Percentiles rank a stretch among this genome's conserved stretches.
These are phyloP conservation scores for Drosophila fungiperda DNA, from an alignment of 2,888 invertebrate species.

Conservation along the genomic window DNA sequence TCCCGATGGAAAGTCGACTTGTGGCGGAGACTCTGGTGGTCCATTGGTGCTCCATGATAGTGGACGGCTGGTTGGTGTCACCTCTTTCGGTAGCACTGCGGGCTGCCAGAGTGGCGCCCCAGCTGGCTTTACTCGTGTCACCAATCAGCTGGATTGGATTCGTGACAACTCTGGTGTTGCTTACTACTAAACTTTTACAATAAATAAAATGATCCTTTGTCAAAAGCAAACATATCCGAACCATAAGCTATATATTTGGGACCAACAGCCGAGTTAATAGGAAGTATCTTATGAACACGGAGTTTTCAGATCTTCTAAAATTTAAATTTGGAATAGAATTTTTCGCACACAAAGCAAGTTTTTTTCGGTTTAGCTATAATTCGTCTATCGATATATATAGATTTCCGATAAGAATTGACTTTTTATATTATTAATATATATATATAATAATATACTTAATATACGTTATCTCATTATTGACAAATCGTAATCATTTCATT, in stretches of 20 bases:
- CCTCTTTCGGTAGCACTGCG: conserved; percentile 50
- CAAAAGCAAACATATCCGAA: not conserved
- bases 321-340: not conserved
- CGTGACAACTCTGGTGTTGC: conserved; percentile 56
- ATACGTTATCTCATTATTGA: too few relatives aligned
- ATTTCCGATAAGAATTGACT: not conserved
- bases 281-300: not conserved
- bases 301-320: not conserved
- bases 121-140: conserved; percentile 59
- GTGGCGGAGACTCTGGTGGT: conserved; percentile 68
- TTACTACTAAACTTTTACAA: conserved; percentile 37
- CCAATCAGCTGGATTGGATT: conserved; percentile 67
- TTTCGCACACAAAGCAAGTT: not conserved
- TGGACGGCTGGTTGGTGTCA: conserved; percentile 56
- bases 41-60: conserved; percentile 62
- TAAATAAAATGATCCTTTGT: not conserved
- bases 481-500: not conserved
- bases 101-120: conserved; percentile 58
- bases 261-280: not conserved
- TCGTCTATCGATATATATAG: not conserved
- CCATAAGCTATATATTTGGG: not conserved
- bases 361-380: not conserved
- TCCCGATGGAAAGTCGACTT: conserved; percentile 52
- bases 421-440: too few relatives aligned
- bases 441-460: too few relatives aligned